A percentile compares a stretch with the other conserved stretches of the same genome.
Evolutionary conservation across 1,140 invertebrate genomes (phyloP).

Genomic region (Gonatopus flavifemur): DNA sequence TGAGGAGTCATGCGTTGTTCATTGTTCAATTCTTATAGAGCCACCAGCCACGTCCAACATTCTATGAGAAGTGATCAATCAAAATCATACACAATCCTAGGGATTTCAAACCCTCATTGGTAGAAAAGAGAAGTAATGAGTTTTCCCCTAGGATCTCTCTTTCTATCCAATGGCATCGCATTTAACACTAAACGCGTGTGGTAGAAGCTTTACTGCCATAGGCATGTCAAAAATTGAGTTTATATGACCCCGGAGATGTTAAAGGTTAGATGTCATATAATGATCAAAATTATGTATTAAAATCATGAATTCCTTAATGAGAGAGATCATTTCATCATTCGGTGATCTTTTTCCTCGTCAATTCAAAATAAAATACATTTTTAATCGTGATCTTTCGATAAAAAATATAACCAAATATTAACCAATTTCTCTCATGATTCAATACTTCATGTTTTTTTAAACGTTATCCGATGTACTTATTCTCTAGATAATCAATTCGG

Average conservation of each 20-base stretch:
- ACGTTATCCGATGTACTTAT: neutral
- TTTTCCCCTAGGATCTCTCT: too few relatives aligned
- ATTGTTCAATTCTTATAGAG: too few relatives aligned
- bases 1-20: too few relatives aligned
- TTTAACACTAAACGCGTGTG: too few relatives aligned
- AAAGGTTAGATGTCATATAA: conserved; percentile 48
- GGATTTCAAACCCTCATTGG: too few relatives aligned
- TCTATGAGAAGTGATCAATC: too few relatives aligned
- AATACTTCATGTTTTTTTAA: neutral
- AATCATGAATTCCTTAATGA: neutral
- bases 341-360: conserved; percentile 11
- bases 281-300: conserved; percentile 22
- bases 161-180: too few relatives aligned
- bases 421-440: neutral
- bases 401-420: neutral
- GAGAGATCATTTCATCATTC: neutral
- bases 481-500: neutral
- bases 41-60: too few relatives aligned
- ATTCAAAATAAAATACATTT: conserved; percentile 6
- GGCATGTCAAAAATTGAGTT: conserved; percentile 48
- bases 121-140: too few relatives aligned
- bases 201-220: too few relatives aligned
- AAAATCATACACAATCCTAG: too few relatives aligned
- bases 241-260: conserved; percentile 48
- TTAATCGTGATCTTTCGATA: neutral